Percentiles rank a stretch among this genome's conserved stretches.
Conservation (phyloP, 2,113 vertebrate species). For the Lathamus discolor region DNA sequence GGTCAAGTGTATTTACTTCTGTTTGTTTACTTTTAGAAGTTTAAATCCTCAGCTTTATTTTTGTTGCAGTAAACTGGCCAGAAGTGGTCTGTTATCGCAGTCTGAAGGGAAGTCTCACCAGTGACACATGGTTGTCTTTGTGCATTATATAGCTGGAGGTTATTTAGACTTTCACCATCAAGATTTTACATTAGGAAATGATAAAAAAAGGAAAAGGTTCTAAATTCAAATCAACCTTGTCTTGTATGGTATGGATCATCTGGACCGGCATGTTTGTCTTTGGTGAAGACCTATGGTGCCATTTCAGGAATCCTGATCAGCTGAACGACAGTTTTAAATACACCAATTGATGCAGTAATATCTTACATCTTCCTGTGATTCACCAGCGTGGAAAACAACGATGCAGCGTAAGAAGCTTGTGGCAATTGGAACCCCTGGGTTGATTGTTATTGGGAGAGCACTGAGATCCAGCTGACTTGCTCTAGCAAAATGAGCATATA, state of each 20-base stretch:
- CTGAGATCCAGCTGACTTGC: not conserved
- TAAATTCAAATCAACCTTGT: not conserved
- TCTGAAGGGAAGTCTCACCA: conserved; percentile 22
- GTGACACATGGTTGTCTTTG: conserved; percentile 57
- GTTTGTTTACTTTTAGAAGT: conserved; percentile 51
- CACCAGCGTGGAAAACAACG: not conserved
- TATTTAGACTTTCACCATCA: conserved; percentile 25
- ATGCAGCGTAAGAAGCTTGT: not conserved
- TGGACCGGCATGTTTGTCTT: not conserved
- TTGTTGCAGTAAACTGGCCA: conserved; percentile 59
- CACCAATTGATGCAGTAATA: not conserved
- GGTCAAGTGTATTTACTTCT: conserved; percentile 70
- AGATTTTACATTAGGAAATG: not conserved
- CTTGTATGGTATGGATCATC: not conserved
- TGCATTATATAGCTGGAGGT: conserved; percentile 14
- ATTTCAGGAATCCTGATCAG: not conserved
- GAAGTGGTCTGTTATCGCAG: conserved; percentile 47
- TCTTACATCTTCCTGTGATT: not conserved
- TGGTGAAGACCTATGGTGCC: not conserved
- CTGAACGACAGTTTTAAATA: not conserved
- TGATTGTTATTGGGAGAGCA: not conserved
- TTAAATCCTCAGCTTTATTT: conserved; percentile 67
- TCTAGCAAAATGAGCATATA: accelerated
- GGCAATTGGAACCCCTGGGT: not conserved
- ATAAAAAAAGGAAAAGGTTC: not conserved